A percentile compares a stretch with the other conserved stretches of the same genome.
Evolutionary conservation across 2,113 vertebrate species (phyloP).

Genomic region (Hemichromis elongatus): DNA sequence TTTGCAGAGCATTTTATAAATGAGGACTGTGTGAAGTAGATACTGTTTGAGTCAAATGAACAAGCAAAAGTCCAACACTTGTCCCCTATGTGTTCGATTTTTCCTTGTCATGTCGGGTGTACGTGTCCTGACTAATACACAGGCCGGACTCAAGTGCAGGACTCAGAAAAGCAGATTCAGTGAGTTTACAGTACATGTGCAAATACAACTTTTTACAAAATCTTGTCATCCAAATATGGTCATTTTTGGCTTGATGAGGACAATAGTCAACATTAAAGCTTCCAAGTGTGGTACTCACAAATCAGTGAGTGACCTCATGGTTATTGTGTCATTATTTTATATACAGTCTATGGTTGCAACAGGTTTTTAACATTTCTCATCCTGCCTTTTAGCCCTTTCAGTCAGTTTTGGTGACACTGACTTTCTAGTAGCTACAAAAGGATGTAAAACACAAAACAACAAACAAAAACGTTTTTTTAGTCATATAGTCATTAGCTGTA

Average conservation of each 20-base stretch:
- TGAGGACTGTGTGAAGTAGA: no score
- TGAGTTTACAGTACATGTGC: no score
- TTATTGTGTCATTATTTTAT: not conserved
- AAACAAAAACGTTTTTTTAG: not conserved
- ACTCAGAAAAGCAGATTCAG: no score
- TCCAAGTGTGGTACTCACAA: not conserved
- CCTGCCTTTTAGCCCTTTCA: not conserved
- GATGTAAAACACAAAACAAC: not conserved
- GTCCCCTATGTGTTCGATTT: no score
- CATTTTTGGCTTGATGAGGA: not conserved
- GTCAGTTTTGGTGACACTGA: not conserved
- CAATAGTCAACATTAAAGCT: not conserved
- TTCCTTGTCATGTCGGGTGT: no score
- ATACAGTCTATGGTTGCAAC: not conserved
- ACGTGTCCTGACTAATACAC: no score
- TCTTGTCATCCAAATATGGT: no score
- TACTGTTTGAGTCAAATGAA: no score
- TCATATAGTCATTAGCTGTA: not conserved
- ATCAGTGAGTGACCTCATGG: not conserved
- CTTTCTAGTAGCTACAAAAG: not conserved
- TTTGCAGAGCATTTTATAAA: no score
- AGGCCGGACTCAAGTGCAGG: no score
- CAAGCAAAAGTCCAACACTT: no score
- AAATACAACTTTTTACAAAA: no score
- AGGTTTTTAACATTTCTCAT: not conserved